Base-by-base conservation (phyloP, 2,113 vertebrate species). In the Myrmecophaga tridactyla region DNA sequence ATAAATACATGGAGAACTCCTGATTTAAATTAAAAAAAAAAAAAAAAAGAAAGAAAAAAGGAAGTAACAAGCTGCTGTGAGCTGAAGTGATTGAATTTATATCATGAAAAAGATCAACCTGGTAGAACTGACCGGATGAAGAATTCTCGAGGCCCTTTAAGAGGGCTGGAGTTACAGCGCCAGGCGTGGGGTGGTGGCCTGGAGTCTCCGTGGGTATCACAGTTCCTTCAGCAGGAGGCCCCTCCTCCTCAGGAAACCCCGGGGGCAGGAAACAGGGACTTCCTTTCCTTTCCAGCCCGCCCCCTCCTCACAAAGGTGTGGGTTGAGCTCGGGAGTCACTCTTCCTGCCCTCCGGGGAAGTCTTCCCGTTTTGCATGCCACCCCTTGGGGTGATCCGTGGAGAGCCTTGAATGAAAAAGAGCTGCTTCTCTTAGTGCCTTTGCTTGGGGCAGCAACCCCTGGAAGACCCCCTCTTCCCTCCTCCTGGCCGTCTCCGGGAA, bases 191-290 rank as follows among this genome's bases (percentile, higher is more conserved):
- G n/a, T n/a, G n/a, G n/a, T n/a, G n/a, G n/a, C n/a, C 4, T 25
- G 18, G 56, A 34, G 36, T 87, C 51, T 89, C 5, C 8, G 11
- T 13, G 15, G 53, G 39, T 20, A 34, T 60, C 34, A 29, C 6
- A 39, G 65, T 94, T 94, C 86, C 73, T 96, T 72, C 53, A 60
- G 31, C 20, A 20, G 18, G 90, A 78, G 73, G 21, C 65, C 7
- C 7, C 31, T 73, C 46, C 29, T 80, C 29, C 29, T 76, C 34
- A 58, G 58, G 65, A 90, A 81, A 25, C 4, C 7, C 41, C 14
- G 6, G 53, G 41, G 60, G 1, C 80, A 92, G 85, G 70, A 94
- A 75, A 67, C 27, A 13, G 20, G 4, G 13, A 65, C 43, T 92
- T 83, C 56, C 89, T 75, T 77, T 89, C 53, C 76, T 86, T 90